phyloP scores from a whole-genome alignment of 2,888 invertebrate genomes.

The Mesoligia furuncula region DNA sequence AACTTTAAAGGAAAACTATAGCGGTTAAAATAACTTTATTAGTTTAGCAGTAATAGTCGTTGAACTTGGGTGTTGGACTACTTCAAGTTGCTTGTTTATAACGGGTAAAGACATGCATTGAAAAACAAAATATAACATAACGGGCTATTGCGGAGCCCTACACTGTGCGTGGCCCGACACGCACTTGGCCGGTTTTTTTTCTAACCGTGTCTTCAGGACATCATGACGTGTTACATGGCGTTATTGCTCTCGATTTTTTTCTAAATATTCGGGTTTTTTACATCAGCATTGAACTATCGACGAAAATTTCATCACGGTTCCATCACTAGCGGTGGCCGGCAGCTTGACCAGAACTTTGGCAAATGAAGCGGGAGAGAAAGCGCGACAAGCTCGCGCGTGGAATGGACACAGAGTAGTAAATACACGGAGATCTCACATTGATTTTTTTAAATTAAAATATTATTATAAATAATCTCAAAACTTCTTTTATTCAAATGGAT shows the following conservation, averaged over 20 bases:
- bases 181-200: no score
- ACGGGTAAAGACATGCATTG: no score
- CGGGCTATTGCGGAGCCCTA: no score
- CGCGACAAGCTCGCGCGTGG: slow-evolving; percentile 75
- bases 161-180: no score
- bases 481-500: neutral
- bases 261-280: neutral
- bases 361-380: slow-evolving; percentile 84
- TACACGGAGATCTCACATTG: slow-evolving; percentile 65
- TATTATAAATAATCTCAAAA: no score
- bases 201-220: neutral
- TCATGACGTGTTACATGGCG: neutral
- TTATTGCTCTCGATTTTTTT: neutral
- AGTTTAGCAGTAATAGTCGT: no score
- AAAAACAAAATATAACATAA: no score
- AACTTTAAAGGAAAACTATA: no score
- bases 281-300: neutral
- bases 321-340: slow-evolving; percentile 65
- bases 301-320: slow-evolving; percentile 41
- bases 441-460: no score
- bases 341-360: slow-evolving; percentile 86
- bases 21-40: no score
- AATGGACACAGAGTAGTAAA: slow-evolving; percentile 73
- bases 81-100: no score
- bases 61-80: no score